Evolutionary conservation across 1,140 invertebrate species (phyloP).

Genomic region (Lamellibrachia luymesi): DNA sequence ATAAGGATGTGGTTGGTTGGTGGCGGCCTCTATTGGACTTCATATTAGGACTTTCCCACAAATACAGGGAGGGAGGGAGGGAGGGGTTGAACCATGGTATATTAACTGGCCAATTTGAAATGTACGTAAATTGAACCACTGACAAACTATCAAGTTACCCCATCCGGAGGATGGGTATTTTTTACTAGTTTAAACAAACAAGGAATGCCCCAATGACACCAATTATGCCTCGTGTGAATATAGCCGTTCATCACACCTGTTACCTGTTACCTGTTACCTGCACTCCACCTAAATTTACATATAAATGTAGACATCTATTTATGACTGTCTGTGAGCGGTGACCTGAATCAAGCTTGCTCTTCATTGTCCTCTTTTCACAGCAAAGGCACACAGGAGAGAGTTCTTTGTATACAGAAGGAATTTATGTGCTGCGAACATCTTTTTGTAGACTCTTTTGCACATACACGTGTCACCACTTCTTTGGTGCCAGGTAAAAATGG

Average conservation of each 20-base stretch:
- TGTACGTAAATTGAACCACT: too few relatives aligned
- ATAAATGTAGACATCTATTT: neutral
- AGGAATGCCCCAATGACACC: neutral
- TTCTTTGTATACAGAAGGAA: neutral
- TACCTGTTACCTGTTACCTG: neutral
- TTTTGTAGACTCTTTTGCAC: neutral
- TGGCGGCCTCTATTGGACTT: too few relatives aligned
- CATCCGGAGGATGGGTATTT: neutral
- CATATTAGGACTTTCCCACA: too few relatives aligned
- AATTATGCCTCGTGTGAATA: neutral
- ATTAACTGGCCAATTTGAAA: too few relatives aligned
- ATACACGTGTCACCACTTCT: neutral
- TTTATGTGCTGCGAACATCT: neutral
- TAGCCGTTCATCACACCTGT: neutral
- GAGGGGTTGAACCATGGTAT: too few relatives aligned
- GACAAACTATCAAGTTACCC: too few relatives aligned
- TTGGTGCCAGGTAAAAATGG: neutral
- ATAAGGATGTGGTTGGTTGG: too few relatives aligned
- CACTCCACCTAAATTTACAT: neutral
- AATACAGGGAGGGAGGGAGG: too few relatives aligned
- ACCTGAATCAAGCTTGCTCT: neutral
- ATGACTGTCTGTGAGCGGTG: neutral
- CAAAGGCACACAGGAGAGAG: neutral
- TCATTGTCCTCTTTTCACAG: neutral
- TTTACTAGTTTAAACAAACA: neutral